Evolutionary conservation across 2,888 invertebrate genomes (phyloP), one percentile per base, ranked within the genome.

Genomic region (Argyresthia albistria): DNA sequence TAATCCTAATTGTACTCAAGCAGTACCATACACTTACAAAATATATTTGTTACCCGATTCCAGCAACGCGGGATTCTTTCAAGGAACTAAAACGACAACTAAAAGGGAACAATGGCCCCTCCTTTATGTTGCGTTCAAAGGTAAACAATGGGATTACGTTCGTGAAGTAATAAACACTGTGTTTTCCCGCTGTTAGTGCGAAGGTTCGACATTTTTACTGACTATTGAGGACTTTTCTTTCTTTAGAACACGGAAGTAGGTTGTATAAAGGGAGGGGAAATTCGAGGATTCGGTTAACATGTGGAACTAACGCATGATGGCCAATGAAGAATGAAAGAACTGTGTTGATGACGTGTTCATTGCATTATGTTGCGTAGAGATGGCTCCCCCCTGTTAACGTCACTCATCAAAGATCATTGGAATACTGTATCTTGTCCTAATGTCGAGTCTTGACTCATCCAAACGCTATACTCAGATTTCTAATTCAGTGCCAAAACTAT

Each of bases 181-280:
- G 65, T 72, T 71, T 67, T 66, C 64, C 56, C 60, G 53, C 55
- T 62, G 64, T 67, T 66, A 61, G 63, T 60, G 64, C 69, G 25
- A 74, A 76, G 64, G 77, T 77, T 71, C 59, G 71, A 75, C 73
- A 73, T 73, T 76, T 77, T 76, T 75, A 74, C 64, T 68, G 68
- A 70, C 67, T 67, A 64, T 55, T 57, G 55, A 57, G 52, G 54
- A 48, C 45, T 42, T 54, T 52, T 36, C 25, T 25, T 25, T 14
- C 25, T 25, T 25, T 14, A 37, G 52, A 49, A 49, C 15, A 39
- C 15, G 37, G 37, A 45, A 49, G 37, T 43, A 37, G 46, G 46
- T 52, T 45, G 37, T 37, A 46, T 52, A 46, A 25, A 43, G 46
- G 43, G 52, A 25, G 25, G 46, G 43, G 52, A 25, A 6, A 37